phyloP scores from a whole-genome alignment of 1,140 invertebrate species.

The Drosophila watanabei region DNA sequence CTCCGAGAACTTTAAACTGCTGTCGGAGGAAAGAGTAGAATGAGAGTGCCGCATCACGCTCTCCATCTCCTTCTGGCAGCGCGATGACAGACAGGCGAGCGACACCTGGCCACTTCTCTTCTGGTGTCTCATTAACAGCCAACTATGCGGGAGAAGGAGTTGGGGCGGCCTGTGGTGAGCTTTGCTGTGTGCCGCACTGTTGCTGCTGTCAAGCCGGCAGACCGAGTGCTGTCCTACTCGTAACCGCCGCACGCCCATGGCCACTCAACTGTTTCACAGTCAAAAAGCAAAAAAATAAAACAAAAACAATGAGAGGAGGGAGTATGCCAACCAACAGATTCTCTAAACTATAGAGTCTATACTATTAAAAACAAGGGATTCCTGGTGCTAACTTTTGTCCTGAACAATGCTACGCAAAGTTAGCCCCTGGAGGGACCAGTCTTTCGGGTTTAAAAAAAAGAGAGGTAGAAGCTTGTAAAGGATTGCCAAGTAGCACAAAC shows the following conservation, averaged over 20 bases:
- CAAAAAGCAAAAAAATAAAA: slow-evolving; percentile 25
- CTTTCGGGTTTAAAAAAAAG: neutral
- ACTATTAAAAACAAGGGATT: neutral
- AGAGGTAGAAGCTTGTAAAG: neutral
- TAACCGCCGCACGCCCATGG: slow-evolving; percentile 44
- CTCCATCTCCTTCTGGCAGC: slow-evolving; percentile 41
- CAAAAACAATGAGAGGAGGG: neutral
- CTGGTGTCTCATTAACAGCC: slow-evolving; percentile 68
- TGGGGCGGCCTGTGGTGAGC: neutral
- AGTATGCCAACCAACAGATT: slow-evolving; percentile 3
- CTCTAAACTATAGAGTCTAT: neutral
- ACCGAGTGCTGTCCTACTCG: slow-evolving; percentile 10
- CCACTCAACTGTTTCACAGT: slow-evolving; percentile 72
- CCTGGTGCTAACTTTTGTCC: neutral
- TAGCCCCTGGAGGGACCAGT: neutral
- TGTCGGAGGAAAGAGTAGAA: neutral
- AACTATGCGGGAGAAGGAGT: slow-evolving; percentile 22
- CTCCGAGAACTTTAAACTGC: slow-evolving; percentile 43
- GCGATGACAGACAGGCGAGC: slow-evolving; percentile 72
- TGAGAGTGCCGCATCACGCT: slow-evolving; percentile 39
- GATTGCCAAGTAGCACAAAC: neutral
- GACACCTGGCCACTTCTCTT: slow-evolving; percentile 43
- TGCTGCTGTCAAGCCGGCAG: slow-evolving; percentile 55
- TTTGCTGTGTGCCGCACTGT: slow-evolving; percentile 27
- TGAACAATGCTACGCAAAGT: neutral